Evolutionary conservation across 2,797 vertebrate species (phyloP).

Genomic region (Myoxocephalus aenaeus): DNA sequence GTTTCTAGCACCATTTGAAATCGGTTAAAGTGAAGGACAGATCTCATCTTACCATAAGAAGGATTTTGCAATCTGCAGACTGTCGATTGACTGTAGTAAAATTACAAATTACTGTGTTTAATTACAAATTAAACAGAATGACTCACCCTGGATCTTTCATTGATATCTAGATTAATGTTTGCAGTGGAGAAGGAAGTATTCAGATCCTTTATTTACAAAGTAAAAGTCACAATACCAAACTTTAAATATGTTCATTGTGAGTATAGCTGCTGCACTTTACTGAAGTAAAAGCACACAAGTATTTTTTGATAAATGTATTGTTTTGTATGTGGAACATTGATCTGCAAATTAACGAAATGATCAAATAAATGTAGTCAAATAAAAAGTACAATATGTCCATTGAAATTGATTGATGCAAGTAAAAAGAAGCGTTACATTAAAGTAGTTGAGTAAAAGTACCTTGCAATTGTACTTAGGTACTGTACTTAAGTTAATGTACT

Average conservation of each 20-base stretch:
- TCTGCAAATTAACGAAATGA: neutral
- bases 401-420: neutral
- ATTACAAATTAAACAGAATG: neutral
- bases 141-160: neutral
- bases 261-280: neutral
- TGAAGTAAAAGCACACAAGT: neutral
- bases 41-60: neutral
- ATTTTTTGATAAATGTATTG: neutral
- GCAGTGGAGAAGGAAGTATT: neutral
- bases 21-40: conserved; percentile 7
- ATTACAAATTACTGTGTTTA: neutral
- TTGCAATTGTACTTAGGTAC: neutral
- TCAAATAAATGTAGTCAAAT: neutral
- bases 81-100: neutral
- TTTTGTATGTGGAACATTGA: neutral
- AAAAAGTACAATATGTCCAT: neutral
- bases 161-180: neutral
- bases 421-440: neutral
- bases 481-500: neutral
- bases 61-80: neutral
- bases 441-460: neutral
- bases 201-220: neutral
- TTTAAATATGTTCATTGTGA: neutral
- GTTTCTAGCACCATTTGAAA: conserved; percentile 76
- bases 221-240: neutral